phyloP scores from a whole-genome alignment of 37 sponge, comb jelly and placozoan genomes.

The Mnemiopsis leidyi region DNA sequence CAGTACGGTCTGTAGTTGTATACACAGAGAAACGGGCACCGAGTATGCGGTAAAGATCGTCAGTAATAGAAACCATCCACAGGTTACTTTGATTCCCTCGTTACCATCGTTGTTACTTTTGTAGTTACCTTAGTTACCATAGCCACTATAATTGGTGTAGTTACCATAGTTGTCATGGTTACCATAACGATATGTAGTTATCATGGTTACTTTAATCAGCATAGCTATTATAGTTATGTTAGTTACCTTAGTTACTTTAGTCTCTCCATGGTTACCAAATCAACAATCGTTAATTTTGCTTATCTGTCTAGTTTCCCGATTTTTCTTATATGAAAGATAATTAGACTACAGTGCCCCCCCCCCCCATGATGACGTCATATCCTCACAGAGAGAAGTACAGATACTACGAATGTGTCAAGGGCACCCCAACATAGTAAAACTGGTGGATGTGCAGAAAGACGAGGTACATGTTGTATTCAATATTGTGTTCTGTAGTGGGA shows the following conservation, averaged over 20 bases:
- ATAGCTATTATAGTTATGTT: too few species aligned
- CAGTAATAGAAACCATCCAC: slow-evolving; percentile 69
- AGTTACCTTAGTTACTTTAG: background rate
- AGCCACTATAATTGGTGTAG: too few species aligned
- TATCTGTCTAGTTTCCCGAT: background rate
- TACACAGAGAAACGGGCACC: slow-evolving; percentile 72
- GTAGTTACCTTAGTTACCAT: too few species aligned
- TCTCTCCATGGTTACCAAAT: background rate
- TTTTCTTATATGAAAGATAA: background rate
- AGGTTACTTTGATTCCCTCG: too few species aligned
- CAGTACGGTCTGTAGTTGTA: slow-evolving; percentile 74
- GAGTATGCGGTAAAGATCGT: slow-evolving; percentile 95
- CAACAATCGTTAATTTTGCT: background rate
- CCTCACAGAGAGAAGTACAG: slow-evolving; percentile 71
- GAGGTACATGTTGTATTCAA: too few species aligned
- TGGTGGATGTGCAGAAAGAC: slow-evolving; percentile 82
- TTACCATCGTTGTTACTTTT: too few species aligned
- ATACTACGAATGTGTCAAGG: slow-evolving; percentile 87
- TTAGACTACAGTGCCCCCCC: too few species aligned
- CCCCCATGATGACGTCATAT: too few species aligned
- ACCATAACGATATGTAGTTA: too few species aligned
- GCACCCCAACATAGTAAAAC: slow-evolving; percentile 80
- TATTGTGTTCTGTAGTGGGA: too few species aligned
- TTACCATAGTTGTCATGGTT: too few species aligned
- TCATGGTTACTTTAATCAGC: too few species aligned